Evolutionary conservation across 2,888 invertebrate genomes (phyloP), one percentile per base, ranked within the genome.

Genomic region (Smittia sp.): DNA sequence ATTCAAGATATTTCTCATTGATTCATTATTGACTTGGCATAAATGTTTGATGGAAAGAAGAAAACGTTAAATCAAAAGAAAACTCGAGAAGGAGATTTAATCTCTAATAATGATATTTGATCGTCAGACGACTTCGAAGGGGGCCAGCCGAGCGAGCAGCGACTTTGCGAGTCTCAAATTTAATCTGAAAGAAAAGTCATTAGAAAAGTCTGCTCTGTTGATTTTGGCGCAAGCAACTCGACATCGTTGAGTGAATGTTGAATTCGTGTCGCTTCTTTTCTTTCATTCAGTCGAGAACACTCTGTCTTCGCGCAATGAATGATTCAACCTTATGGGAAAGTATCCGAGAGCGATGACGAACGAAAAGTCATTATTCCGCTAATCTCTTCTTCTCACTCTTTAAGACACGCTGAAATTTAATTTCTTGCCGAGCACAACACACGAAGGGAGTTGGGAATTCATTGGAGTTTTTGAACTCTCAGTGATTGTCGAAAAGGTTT

Each of bases 31-130:
- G 24, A 63, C 27, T 63, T 63, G 58, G 20, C 58, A 58, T 58
- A 58, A 58, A 20, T 22, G 58, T 58, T 58, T 58, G 22, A 58
- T 58, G 58, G 18, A 24, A 15, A 63, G 27, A 25, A 63, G 24
- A 27, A 63, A 63, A 27, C 11, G 15, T 63, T 63, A 27, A 63
- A 63, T 63, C 58, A 58, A 58, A 58, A 58, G 25, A 27, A n/a
- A 22, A 63, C 7, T 58, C 58, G 63, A 63, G 22, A 63, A 58
- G 4, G 27, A 27, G 63, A 63, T 63, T 63, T 63, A 63, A 63
- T 63, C 63, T 63, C 11, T 13, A 63, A 63, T 63, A 69, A 69
- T 69, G 69, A n/a, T 69, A 52, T 69, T 69, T 69, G 32, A 69
- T 69, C 69, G 32, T 15, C 58, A n/a, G 20, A 18, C 58, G 63